Evolutionary conservation across 2,113 vertebrate species (phyloP).

Genomic region (Morphnarchus princeps): DNA sequence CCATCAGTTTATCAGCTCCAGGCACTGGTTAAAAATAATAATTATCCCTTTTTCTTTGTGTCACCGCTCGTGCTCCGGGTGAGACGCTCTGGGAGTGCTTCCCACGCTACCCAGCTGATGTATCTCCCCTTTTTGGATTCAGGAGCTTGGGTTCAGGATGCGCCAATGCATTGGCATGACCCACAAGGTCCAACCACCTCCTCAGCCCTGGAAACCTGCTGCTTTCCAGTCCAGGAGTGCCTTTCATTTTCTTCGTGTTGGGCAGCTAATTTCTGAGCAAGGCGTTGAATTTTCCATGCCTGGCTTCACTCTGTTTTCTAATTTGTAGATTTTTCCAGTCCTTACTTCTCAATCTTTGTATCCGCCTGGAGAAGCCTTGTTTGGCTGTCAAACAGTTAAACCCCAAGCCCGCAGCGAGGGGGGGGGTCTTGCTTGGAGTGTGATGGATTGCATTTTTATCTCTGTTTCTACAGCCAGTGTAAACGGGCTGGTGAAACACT

Average conservation of each 20-base stretch:
- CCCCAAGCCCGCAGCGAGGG: rapidly evolving
- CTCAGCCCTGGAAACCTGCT: not conserved
- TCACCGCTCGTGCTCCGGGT: not conserved
- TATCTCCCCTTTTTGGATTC: not conserved
- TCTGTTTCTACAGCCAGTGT: conserved; percentile 20
- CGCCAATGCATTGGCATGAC: rapidly evolving
- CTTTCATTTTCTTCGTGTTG: not conserved
- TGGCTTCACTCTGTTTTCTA: not conserved
- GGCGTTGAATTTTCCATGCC: not conserved
- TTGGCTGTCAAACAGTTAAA: conserved; percentile 44
- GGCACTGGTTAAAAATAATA: not conserved
- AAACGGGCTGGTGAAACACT: not conserved
- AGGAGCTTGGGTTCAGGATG: not conserved
- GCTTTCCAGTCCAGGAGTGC: not conserved
- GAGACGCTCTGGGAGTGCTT: not conserved
- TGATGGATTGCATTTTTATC: conserved; percentile 44
- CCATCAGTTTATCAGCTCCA: not conserved
- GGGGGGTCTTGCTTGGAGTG: not conserved
- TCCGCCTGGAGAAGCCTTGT: not conserved
- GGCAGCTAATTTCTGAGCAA: not conserved
- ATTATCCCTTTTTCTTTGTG: not conserved
- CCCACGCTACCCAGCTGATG: rapidly evolving
- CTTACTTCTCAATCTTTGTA: not conserved
- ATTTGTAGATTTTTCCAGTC: not conserved
- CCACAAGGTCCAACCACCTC: not conserved